Evolutionary conservation across 30 jellyfish, hydroid and myxozoan genomes (phyloP), one percentile per base, ranked within the genome.

Genomic region (Hydra vulgaris): DNA sequence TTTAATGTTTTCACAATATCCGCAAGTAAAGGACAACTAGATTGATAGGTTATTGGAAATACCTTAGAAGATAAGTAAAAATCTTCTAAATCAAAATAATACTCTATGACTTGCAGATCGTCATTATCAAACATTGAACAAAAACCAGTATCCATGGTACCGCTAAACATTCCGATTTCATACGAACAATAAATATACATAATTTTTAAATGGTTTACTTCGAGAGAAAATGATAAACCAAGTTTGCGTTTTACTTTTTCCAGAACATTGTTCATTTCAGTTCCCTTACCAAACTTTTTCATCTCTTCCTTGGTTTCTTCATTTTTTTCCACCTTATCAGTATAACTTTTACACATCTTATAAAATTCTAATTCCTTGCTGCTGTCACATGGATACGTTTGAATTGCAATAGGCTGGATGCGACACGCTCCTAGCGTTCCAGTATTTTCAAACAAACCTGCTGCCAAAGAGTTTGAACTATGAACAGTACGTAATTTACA

Each of bases 1-100:
- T 85, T 77, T 17, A 90, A 17, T 7, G 87, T 81, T 23, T 61
- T 25, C 15, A 85, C 74, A 54, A 90, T 82, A 54, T 86, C 95
- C 73, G 88, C 74, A 15, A 90, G 89, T 19, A 90, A 77, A 21
- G 97, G 97, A 83, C 97, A 90, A 72, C 95, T 82, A 52, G 87
- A 73, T 72, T 82, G 95, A 78, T 85, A 90, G 7, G 95, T 90
- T 17, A 90, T 90, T 53, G 77, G 78, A 67, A 67, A 84, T 1
- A 87, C 95, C 7, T 94, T 80, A 70, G 96, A 77, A 71, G 95
- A 70, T 69, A 81, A 85, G 77, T 83, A 82, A 67, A 52, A 90
- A 16, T 89, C 77, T 70, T 85, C 83, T 70, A 90, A 55, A 73
- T 90, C 97, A 7, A 71, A 68, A 15, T 79, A 73, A 54, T 90